A percentile compares a stretch with the other conserved stretches of the same genome.
phyloP scores from a whole-genome alignment of 2,888 invertebrate genomes.

The Heliconius aoede region DNA sequence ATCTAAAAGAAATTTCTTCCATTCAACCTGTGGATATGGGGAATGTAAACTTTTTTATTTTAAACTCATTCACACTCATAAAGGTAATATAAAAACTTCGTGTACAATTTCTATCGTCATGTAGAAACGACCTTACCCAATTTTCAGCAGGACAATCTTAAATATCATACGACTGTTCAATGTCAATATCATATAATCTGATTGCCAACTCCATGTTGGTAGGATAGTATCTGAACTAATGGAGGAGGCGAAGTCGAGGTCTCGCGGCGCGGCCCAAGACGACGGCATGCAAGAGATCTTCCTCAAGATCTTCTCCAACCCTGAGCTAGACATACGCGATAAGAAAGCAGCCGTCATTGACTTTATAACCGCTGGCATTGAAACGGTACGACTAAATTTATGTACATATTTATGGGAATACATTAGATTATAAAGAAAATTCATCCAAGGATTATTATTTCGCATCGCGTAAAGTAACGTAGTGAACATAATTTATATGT shows the following conservation, averaged over 20 bases:
- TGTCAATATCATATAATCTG: constrained; percentile 33
- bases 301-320: constrained; percentile 88
- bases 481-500: background rate
- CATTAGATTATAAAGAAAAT: constrained; percentile 34
- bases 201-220: constrained; percentile 51
- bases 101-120: constrained; percentile 13
- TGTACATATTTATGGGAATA: constrained; percentile 1
- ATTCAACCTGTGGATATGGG: too few species aligned
- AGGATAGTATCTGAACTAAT: constrained; percentile 92
- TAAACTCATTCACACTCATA: background rate
- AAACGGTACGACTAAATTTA: constrained; percentile 84
- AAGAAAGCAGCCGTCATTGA: constrained; percentile 94
- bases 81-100: background rate
- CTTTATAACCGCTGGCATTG: constrained; percentile 93
- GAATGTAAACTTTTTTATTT: background rate
- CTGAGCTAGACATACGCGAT: constrained; percentile 89
- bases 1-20: too few species aligned
- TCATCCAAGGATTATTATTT: constrained; percentile 17
- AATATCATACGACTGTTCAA: constrained; percentile 29
- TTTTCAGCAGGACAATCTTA: constrained; percentile 36
- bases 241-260: constrained; percentile 85
- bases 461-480: background rate
- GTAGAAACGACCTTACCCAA: constrained; percentile 31
- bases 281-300: constrained; percentile 88
- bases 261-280: constrained; percentile 81